Conservation (phyloP, 2,888 invertebrate genomes). For the Tetranychus piercei region DNA sequence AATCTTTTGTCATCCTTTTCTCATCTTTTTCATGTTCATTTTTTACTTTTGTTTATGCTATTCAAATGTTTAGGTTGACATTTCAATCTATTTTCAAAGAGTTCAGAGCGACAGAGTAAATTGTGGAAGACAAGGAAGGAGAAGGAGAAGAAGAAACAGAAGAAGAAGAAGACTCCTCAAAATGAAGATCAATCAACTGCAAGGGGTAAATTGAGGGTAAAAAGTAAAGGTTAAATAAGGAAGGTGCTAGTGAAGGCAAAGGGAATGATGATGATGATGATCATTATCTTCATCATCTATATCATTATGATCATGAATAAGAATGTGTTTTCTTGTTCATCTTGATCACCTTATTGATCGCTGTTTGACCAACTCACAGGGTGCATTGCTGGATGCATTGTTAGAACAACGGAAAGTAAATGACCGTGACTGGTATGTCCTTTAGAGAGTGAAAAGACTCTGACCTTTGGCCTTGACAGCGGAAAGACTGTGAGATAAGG, state of each 20-base stretch:
- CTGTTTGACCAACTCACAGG: background rate
- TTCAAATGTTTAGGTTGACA: background rate
- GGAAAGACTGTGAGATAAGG: background rate
- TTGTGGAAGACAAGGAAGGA: background rate
- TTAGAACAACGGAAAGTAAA: background rate
- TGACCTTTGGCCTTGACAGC: background rate
- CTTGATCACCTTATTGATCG: background rate
- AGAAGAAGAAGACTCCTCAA: background rate
- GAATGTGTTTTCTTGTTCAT: background rate
- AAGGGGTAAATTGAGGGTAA: background rate
- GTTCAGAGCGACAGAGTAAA: background rate
- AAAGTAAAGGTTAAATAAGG: background rate
- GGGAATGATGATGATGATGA: background rate
- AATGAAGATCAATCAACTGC: background rate
- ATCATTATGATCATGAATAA: background rate
- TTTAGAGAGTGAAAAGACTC: background rate
- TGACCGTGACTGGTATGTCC: constrained; percentile 1
- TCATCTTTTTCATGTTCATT: background rate
- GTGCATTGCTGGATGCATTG: background rate
- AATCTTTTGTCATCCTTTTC: background rate
- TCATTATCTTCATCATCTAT: background rate
- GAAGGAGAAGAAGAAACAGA: no score
- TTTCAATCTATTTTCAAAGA: background rate
- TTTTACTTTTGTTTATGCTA: background rate
- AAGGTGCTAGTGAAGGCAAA: background rate